phyloP scores from a whole-genome alignment of 2,888 invertebrate genomes.

The Augochlorella aurata region DNA sequence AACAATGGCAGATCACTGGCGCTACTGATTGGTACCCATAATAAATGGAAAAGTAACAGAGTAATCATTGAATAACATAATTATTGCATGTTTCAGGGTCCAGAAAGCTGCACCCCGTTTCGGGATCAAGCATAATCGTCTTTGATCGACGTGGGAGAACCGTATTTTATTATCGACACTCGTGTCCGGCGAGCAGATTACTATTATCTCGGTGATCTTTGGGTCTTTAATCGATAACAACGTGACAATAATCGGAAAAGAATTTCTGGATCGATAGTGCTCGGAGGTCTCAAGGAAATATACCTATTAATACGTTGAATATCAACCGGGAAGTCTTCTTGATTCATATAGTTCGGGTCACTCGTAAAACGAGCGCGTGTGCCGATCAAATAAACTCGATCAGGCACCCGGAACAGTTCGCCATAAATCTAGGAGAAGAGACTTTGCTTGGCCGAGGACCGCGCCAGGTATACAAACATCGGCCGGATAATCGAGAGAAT shows the following conservation, averaged over 20 bases:
- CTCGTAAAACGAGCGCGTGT: background rate
- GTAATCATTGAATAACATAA: background rate
- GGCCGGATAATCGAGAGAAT: background rate
- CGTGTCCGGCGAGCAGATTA: background rate
- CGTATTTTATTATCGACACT: constrained; percentile 26
- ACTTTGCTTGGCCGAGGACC: background rate
- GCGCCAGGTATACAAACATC: background rate
- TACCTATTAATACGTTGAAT: constrained; percentile 19
- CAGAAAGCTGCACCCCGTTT: background rate
- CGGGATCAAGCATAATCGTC: background rate
- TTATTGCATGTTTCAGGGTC: constrained; percentile 16
- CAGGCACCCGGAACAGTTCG: background rate
- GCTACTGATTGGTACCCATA: too few relatives aligned
- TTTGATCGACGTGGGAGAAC: background rate
- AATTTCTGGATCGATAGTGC: background rate
- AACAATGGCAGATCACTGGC: too few relatives aligned
- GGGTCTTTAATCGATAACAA: constrained; percentile 43
- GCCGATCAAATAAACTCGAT: background rate
- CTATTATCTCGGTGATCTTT: constrained; percentile 37
- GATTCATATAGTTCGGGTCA: background rate
- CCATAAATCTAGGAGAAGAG: background rate
- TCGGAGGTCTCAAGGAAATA: constrained; percentile 12
- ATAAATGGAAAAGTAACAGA: too few relatives aligned
- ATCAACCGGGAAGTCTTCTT: background rate
- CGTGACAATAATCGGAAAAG: constrained; percentile 41